Evolutionary conservation across 2,888 invertebrate genomes (phyloP), one percentile per base, ranked within the genome.

Genomic region (Bugula neritina): DNA sequence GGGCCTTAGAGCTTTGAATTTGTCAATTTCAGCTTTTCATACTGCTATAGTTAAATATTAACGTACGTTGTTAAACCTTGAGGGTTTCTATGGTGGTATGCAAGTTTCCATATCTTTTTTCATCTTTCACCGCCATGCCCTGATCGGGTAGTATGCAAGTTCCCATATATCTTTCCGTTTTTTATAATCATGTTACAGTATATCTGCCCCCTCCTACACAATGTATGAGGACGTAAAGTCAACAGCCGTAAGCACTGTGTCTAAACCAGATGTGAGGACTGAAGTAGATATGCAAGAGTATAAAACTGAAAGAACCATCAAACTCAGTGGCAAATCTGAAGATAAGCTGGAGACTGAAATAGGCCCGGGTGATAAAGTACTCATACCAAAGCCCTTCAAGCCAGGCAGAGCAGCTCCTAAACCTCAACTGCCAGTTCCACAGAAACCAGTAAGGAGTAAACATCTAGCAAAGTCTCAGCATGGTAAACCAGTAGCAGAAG

Each of bases 181-280:
- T n/a, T n/a, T n/a, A n/a, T n/a, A n/a, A n/a, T n/a, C n/a, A n/a
- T n/a, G n/a, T n/a, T 63, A 27, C 31, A 63, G 63, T 27, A 63
- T 63, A 27, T 63, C 63, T 2, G 63, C 63, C 34, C 63, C 63
- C 10, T 63, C 63, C 21, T 63, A 63, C 63, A 63, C 63, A 2
- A 63, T 63, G 63, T 63, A 63, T 34, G 63, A 63, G 63, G 63
- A 63, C 27, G 63, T 63, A 10, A 63, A 63, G 31, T 63, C 63
- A 29, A 63, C 25, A 27, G 63, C 21, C 13, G 5, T 63, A 5
- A 63, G 63, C 31, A 63, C 63, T 3, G 34, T 63, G 13, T 31
- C 31, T 31, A 27, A 63, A 31, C 63, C 63, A 29, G 63, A 63
- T 1, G 31, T 63, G 31, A 27, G 63, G 25, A 63, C 63, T 13